Evolutionary conservation across 2,888 invertebrate genomes (phyloP).

Genomic region (Thymelicus sylvestris): DNA sequence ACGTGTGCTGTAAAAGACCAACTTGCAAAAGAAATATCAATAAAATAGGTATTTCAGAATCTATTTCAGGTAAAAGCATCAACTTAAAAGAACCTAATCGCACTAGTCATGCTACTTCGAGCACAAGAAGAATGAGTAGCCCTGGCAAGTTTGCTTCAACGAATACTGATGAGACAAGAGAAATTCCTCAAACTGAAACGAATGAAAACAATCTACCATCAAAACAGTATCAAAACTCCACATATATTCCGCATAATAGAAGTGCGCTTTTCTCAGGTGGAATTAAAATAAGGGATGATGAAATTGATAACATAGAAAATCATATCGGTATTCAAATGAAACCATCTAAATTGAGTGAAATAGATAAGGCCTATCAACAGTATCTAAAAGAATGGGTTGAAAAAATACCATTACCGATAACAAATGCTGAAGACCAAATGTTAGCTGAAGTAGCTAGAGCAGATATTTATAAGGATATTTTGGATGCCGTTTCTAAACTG

Average conservation of each 20-base stretch:
- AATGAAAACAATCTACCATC: slow-evolving; percentile 1
- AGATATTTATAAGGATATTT: slow-evolving; percentile 60
- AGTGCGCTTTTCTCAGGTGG: not conserved
- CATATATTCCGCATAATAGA: slow-evolving; percentile 1
- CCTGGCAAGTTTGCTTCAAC: slow-evolving; percentile 10
- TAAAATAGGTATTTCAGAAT: not conserved
- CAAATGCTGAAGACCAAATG: slow-evolving; percentile 46
- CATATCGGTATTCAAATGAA: not conserved
- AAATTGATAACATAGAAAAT: not conserved
- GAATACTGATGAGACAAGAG: slow-evolving; percentile 9
- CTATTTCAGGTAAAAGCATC: not conserved
- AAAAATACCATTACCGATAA: slow-evolving; percentile 54
- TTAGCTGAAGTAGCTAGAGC: slow-evolving; percentile 53
- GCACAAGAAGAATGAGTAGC: slow-evolving; percentile 19
- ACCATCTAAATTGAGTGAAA: slow-evolving; percentile 40
- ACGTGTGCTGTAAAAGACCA: slow-evolving; percentile 18
- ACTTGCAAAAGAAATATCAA: slow-evolving; percentile 20
- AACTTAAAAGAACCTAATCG: not conserved
- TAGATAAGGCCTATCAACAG: slow-evolving; percentile 55
- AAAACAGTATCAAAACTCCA: slow-evolving; percentile 1
- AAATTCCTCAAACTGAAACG: not conserved
- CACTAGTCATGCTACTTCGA: not conserved
- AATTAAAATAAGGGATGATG: slow-evolving; percentile 22
- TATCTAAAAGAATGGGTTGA: slow-evolving; percentile 60
- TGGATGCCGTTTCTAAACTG: slow-evolving; percentile 60